phyloP scores from a whole-genome alignment of 1,140 invertebrate genomes.

The Wasmannia auropunctata region DNA sequence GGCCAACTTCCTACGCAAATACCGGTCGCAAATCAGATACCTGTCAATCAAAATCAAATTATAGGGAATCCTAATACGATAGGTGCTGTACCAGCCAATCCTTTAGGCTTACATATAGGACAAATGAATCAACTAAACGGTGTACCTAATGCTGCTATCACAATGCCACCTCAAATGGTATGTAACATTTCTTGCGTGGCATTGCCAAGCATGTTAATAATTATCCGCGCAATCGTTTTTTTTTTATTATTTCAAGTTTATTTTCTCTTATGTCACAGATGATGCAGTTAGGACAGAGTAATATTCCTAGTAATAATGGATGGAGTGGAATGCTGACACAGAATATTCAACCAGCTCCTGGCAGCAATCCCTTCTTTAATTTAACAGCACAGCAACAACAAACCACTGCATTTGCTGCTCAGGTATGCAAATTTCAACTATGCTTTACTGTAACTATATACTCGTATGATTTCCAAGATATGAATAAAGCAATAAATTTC shows the following conservation, averaged over 20 bases:
- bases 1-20: constrained; percentile 75
- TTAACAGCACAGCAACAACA: constrained; percentile 76
- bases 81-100: constrained; percentile 71
- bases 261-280: constrained; percentile 67
- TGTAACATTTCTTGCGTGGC: background rate
- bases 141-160: constrained; percentile 75
- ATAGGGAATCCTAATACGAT: constrained; percentile 77
- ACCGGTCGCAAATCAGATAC: constrained; percentile 75
- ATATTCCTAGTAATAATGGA: constrained; percentile 80
- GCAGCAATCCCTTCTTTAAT: constrained; percentile 84
- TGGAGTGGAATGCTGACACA: constrained; percentile 82
- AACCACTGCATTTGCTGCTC: constrained; percentile 69
- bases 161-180: constrained; percentile 81
- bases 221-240: background rate
- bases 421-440: constrained; percentile 69
- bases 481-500: background rate
- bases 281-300: constrained; percentile 80
- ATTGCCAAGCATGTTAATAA: background rate
- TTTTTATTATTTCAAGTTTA: constrained; percentile 19
- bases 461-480: background rate
- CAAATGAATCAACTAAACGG: constrained; percentile 78
- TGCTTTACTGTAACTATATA: background rate
- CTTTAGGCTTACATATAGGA: constrained; percentile 70
- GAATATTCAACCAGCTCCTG: constrained; percentile 83
- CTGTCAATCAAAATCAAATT: constrained; percentile 77